phyloP scores from a whole-genome alignment of 2,797 vertebrate genomes.

The Anisognathus igniventris region DNA sequence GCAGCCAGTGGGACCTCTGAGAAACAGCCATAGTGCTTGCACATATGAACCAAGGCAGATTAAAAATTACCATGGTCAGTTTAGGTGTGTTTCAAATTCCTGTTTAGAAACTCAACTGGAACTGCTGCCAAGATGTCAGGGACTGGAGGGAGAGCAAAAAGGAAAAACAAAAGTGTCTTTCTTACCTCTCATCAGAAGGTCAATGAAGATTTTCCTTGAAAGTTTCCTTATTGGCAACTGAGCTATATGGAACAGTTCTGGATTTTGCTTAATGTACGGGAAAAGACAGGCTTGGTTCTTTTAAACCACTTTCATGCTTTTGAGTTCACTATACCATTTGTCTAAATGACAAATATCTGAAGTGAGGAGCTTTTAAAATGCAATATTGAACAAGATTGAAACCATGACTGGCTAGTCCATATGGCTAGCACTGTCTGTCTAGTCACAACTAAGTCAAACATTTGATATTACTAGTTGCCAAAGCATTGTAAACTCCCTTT shows the following conservation, averaged over 20 bases:
- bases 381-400: neutral
- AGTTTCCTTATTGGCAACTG: neutral
- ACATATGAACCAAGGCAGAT: neutral
- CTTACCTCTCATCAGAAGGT: neutral
- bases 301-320: neutral
- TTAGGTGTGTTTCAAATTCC: neutral
- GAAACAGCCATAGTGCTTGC: neutral
- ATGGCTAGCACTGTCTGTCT: neutral
- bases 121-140: neutral
- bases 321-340: neutral
- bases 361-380: neutral
- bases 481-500: neutral
- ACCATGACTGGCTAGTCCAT: neutral
- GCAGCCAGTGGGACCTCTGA: neutral
- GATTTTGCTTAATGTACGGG: neutral
- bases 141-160: neutral
- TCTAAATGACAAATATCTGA: neutral
- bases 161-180: neutral
- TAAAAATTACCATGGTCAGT: neutral
- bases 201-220: neutral
- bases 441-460: neutral
- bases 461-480: neutral
- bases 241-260: neutral
- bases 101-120: neutral
- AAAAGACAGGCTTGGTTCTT: neutral